These are phyloP conservation scores for Psittacula derbiana DNA, from an alignment of 2,797 vertebrate species.

Conservation along the genomic window DNA sequence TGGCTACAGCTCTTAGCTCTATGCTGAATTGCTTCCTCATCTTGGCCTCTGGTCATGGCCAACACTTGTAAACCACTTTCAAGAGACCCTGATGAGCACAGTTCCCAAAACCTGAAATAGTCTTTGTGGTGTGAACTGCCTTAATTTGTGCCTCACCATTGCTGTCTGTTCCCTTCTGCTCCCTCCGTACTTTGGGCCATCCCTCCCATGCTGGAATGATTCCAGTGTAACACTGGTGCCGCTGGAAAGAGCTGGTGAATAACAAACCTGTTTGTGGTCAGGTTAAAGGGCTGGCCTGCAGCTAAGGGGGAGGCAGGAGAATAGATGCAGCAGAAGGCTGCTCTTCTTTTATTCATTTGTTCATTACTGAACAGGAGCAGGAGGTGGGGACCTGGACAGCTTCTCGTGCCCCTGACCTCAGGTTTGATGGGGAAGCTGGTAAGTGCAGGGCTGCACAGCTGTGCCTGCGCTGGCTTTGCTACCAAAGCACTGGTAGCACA, in stretches of 20 bases:
- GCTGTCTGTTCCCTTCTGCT: neutral
- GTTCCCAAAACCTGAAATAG: neutral
- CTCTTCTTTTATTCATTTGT: neutral
- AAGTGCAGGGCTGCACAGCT: neutral
- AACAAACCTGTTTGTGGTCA: neutral
- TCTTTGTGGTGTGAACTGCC: rapidly evolving
- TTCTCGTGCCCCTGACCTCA: neutral
- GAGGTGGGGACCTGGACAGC: neutral
- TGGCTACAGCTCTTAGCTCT: neutral
- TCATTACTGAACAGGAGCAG: neutral
- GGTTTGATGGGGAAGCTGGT: neutral
- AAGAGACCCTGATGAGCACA: rapidly evolving
- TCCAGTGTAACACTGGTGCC: neutral
- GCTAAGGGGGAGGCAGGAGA: neutral
- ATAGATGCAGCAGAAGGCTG: neutral
- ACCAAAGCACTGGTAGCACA: neutral
- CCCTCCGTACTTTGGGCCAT: neutral
- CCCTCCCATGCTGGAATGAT: neutral
- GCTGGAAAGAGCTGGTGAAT: neutral
- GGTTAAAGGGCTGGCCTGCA: neutral
- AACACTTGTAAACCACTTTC: neutral
- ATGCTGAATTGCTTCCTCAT: rapidly evolving
- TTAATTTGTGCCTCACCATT: neutral
- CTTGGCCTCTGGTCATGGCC: neutral
- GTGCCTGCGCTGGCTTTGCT: neutral